A percentile compares a stretch with the other conserved stretches of the same genome.
Evolutionary conservation across 2,888 invertebrate species (phyloP).

Genomic region (Griposia aprilina): DNA sequence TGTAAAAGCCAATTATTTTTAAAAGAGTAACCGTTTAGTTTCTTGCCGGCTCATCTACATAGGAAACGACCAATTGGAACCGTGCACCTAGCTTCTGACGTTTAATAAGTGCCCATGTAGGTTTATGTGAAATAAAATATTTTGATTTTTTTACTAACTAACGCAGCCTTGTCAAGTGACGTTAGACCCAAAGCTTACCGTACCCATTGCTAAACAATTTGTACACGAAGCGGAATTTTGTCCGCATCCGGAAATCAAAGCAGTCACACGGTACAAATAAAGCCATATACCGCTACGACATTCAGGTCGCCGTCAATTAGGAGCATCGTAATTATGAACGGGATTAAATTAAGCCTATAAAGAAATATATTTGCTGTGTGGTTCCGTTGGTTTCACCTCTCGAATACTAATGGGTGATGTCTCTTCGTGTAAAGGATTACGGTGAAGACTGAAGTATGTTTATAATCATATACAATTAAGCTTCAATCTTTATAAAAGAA

Average conservation of each 20-base stretch:
- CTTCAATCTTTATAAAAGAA: neutral
- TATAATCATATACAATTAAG: neutral
- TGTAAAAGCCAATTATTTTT: no score
- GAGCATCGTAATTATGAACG: slow-evolving; percentile 42
- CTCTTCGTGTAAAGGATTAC: neutral
- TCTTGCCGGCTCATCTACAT: no score
- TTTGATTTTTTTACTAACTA: neutral
- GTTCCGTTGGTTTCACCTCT: neutral
- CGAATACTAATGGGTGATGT: slow-evolving; percentile 9
- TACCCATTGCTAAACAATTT: slow-evolving; percentile 17
- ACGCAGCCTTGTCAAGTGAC: neutral
- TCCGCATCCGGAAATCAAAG: slow-evolving; percentile 35
- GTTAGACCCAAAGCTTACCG: neutral
- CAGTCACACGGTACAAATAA: slow-evolving; percentile 23
- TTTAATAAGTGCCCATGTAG: no score
- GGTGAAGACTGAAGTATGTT: neutral
- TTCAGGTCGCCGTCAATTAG: slow-evolving; percentile 43
- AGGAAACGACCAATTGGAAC: no score
- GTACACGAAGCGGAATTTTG: slow-evolving; percentile 34
- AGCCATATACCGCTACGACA: slow-evolving; percentile 21
- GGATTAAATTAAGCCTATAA: slow-evolving; percentile 15
- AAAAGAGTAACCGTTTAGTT: no score
- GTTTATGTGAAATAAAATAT: no score
- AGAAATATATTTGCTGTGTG: slow-evolving; percentile 2
- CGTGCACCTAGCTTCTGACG: no score